Conservation (phyloP, 2,888 invertebrate genomes). For the Xestia sexstrigata region DNA sequence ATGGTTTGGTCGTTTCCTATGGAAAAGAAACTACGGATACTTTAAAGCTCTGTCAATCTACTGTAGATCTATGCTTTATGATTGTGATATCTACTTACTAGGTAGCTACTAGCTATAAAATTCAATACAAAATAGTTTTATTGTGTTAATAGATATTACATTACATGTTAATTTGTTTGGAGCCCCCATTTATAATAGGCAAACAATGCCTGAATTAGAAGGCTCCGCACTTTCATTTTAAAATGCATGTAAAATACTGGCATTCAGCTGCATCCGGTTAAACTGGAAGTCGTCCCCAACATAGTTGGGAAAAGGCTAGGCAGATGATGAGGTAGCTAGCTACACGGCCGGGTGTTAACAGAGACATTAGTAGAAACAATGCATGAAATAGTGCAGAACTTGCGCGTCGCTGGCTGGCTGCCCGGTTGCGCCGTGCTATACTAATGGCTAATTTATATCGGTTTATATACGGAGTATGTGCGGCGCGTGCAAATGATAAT, state of each 20-base stretch:
- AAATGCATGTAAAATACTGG: no score
- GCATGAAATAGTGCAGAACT: slow-evolving; percentile 55
- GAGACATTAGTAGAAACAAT: slow-evolving; percentile 40
- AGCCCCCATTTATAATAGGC: no score
- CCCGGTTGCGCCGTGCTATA: slow-evolving; percentile 24
- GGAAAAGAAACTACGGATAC: background rate
- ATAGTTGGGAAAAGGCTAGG: no score
- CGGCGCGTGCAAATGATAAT: slow-evolving; percentile 24
- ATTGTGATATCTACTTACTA: background rate
- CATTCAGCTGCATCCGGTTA: no score
- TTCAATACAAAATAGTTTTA: no score
- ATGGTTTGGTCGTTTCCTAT: background rate
- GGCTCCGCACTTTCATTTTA: no score
- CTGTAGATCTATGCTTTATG: background rate
- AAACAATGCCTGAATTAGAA: no score
- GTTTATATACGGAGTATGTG: slow-evolving; percentile 8
- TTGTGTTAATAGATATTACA: no score
- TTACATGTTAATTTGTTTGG: no score
- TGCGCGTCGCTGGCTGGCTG: slow-evolving; percentile 47
- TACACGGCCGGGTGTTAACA: slow-evolving; percentile 4
- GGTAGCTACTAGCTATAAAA: no score
- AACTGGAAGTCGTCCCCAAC: no score
- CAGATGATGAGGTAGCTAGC: background rate
- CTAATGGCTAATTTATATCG: slow-evolving; percentile 33
- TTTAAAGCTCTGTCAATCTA: background rate